Base-by-base conservation (phyloP, 2,888 invertebrate species). In the Alsophila aescularia region DNA sequence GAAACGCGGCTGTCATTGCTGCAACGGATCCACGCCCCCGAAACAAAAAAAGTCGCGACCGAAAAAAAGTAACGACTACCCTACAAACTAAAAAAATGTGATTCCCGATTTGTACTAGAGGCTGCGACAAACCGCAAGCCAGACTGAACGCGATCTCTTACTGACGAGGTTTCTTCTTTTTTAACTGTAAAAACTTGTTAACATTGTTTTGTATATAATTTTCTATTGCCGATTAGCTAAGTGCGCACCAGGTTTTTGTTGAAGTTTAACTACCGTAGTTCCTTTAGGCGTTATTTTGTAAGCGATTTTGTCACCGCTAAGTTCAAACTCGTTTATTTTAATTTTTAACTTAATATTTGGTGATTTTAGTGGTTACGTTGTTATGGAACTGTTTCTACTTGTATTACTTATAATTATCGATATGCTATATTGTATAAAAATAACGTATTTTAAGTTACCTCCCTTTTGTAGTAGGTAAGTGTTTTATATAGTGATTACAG, bases 1-100 rank as follows among this genome's bases (percentile, higher is more conserved):
- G 0, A 94, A 93, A 65, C 90, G 93, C 35, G 93, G 93, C 44
- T 94, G 94, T 70, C 92, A 92, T 29, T 94, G 94, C 75, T 94
- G 94, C 77, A 92, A 87, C 72, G 94, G 93, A 6, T 87, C 91
- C 0, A 92, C 93, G 0, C 89, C 93, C 7, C 87, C 89, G 0
- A 83, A 92, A 36, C 88, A 93, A 45, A 93, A 93, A 66, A 83
- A 85, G 48, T 73, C 88, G 0, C 71, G 88, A 6, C 83, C 77
- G 51, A 76, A 78, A 37, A 87, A 87, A 63, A 80, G 81, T 12
- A 72, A 70, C 43, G 89, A 88, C 63, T 86, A 82, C 60, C 66
- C 69, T 29, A 37, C 66, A 13, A 66, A 70, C 58, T 65, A 52
- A 69, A 29, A 3, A 42, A 59, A 63, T 62, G 65, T 58, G 58